Percentiles rank a stretch among this genome's conserved stretches.
phyloP scores from a whole-genome alignment of 2,797 vertebrate genomes.

The Cyprinella venusta region DNA sequence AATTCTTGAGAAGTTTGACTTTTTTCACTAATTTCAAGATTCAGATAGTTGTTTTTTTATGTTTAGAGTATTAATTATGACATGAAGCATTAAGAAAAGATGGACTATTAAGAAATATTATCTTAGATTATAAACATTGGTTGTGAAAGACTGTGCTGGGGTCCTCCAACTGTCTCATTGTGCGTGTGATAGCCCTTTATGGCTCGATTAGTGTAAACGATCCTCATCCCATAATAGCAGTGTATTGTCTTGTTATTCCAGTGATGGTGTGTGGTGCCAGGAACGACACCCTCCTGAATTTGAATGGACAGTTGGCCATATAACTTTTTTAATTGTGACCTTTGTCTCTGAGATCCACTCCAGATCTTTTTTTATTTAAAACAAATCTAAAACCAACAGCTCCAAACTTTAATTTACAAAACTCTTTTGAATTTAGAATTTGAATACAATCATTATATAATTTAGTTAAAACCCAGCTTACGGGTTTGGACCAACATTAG shows the following conservation, averaged over 20 bases:
- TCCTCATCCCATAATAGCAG: slow-evolving; percentile 49
- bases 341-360: not conserved
- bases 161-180: slow-evolving; percentile 11
- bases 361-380: not conserved
- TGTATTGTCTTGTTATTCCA: slow-evolving; percentile 45
- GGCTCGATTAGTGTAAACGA: slow-evolving; percentile 34
- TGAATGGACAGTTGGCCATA: slow-evolving; percentile 22
- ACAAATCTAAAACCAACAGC: not conserved
- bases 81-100: not conserved
- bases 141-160: not conserved
- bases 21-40: not conserved
- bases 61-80: slow-evolving; percentile 10
- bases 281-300: slow-evolving; percentile 44
- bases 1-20: not conserved
- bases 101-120: not conserved
- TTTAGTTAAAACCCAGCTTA: not conserved
- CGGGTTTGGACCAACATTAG: too few species aligned
- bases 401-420: not conserved
- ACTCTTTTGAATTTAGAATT: not conserved
- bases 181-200: not conserved
- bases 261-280: slow-evolving; percentile 26
- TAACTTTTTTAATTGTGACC: slow-evolving; percentile 10
- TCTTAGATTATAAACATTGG: not conserved
- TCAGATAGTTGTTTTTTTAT: not conserved
- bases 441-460: not conserved